Evolutionary conservation across 53 echinoderm and acorn worm genomes (phyloP).

Genomic region (Antedon mediterranea): DNA sequence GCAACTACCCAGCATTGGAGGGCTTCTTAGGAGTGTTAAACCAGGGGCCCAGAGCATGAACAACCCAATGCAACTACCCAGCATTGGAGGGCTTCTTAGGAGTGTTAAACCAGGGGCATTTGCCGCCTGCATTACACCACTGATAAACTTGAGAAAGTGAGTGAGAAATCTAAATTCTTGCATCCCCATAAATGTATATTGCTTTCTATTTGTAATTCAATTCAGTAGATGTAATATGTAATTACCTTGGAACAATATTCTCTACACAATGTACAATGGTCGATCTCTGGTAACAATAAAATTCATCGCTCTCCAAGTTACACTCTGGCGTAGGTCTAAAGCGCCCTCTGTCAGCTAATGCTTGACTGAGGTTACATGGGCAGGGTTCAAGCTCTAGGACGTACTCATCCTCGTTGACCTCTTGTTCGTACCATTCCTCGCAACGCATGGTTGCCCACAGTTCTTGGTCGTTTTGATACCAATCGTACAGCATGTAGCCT

Average conservation of each 20-base stretch:
- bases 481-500: conserved; percentile 70
- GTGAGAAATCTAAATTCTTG: too few relatives aligned
- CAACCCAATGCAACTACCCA: too few relatives aligned
- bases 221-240: not conserved
- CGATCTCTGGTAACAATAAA: conserved; percentile 48
- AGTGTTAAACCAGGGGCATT: too few relatives aligned
- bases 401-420: conserved; percentile 18
- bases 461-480: conserved; percentile 47
- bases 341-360: conserved; percentile 54
- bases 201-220: not conserved
- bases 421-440: conserved; percentile 37
- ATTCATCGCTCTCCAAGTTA: conserved; percentile 48
- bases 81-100: too few relatives aligned
- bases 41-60: too few relatives aligned
- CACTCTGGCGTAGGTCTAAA: conserved; percentile 44
- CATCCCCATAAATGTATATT: too few relatives aligned
- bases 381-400: conserved; percentile 44
- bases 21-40: too few relatives aligned
- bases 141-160: too few relatives aligned
- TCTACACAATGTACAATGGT: conserved; percentile 56
- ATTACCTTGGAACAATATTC: conserved; percentile 50
- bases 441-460: conserved; percentile 55
- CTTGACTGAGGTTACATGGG: conserved; percentile 68
- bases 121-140: too few relatives aligned
- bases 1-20: too few relatives aligned